These are phyloP conservation scores for Eolophus roseicapilla DNA, from an alignment of 2,113 vertebrate species.

Conservation along the genomic window DNA sequence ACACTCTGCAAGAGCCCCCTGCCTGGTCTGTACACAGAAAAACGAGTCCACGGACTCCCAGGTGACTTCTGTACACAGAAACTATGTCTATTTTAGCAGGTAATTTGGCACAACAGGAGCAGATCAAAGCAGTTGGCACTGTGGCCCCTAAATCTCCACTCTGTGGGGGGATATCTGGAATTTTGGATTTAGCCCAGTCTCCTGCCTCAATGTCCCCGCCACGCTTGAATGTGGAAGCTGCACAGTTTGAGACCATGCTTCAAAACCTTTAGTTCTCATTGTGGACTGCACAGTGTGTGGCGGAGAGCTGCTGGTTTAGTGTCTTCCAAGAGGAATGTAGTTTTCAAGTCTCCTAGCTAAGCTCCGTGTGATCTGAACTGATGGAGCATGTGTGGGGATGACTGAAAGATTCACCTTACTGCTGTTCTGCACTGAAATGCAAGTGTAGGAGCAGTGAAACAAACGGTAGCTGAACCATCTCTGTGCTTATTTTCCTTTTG, in stretches of 20 bases:
- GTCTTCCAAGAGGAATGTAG: neutral
- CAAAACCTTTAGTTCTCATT: neutral
- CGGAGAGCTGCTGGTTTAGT: neutral
- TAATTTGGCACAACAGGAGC: neutral
- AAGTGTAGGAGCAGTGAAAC: neutral
- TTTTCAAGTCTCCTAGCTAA: neutral
- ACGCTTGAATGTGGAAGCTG: neutral
- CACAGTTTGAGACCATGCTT: neutral
- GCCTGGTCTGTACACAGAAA: neutral
- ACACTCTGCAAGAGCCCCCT: neutral
- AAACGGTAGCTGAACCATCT: neutral
- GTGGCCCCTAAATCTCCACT: neutral
- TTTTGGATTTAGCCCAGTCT: neutral
- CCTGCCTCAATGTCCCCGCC: neutral
- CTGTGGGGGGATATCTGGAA: neutral
- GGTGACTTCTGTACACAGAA: neutral
- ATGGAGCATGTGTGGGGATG: neutral
- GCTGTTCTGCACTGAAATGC: neutral
- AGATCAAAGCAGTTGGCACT: neutral
- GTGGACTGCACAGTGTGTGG: accelerated
- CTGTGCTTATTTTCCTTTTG: neutral
- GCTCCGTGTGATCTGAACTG: neutral
- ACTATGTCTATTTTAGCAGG: neutral
- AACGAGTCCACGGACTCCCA: neutral
- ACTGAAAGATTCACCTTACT: neutral